Percentiles rank a stretch among this genome's conserved stretches.
phyloP scores from a whole-genome alignment of 2,113 vertebrate genomes.

The Euleptes europaea region DNA sequence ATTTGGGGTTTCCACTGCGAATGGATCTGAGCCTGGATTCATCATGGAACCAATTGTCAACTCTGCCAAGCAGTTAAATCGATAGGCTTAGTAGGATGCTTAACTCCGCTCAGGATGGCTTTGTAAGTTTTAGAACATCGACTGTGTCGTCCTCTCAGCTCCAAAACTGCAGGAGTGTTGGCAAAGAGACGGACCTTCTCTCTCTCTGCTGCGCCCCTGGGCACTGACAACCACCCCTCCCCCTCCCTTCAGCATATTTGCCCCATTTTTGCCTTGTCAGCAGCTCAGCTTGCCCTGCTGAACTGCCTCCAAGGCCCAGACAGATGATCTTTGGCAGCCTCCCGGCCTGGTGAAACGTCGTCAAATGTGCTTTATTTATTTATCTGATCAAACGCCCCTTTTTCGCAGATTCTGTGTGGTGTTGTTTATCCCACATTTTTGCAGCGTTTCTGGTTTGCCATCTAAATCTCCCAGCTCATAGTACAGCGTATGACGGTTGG shows the following conservation, averaged over 20 bases:
- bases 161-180: no score
- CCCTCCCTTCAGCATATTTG: not conserved
- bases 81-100: no score
- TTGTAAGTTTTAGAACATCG: no score
- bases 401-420: no score
- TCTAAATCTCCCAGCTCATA: not conserved
- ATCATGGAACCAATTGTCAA: not conserved
- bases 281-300: no score
- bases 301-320: not conserved
- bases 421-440: not conserved
- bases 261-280: not conserved
- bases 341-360: not conserved
- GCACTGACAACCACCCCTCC: not conserved
- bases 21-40: not conserved
- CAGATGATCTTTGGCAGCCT: not conserved
- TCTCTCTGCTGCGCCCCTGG: no score
- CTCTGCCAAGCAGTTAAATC: not conserved
- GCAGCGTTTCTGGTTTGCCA: not conserved
- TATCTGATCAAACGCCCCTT: not conserved
- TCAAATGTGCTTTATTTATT: not conserved
- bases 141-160: no score
- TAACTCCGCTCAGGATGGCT: no score
- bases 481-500: not conserved
- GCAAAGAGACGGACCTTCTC: no score
- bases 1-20: not conserved